A percentile compares a stretch with the other conserved stretches of the same genome.
These are phyloP conservation scores for Sciurus niger DNA, from an alignment of 2,113 vertebrate species.

Conservation along the genomic window DNA sequence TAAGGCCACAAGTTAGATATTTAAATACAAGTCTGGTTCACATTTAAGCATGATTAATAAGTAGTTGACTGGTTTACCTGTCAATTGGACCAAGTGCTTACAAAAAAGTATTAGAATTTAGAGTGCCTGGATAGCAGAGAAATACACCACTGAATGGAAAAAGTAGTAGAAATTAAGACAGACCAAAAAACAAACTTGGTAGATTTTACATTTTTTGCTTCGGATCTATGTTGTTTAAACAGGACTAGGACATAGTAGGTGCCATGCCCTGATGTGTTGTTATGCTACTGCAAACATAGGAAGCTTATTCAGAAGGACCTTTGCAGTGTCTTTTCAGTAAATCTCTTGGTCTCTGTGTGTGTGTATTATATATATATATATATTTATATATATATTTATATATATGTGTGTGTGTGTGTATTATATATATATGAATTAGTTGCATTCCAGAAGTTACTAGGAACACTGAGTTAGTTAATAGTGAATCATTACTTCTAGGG, in stretches of 20 bases:
- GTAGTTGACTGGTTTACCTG: not conserved
- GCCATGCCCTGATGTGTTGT: not conserved
- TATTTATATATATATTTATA: not conserved
- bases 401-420: too few relatives aligned
- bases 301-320: not conserved
- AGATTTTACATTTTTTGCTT: constrained; percentile 7
- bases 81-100: not conserved
- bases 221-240: constrained; percentile 43
- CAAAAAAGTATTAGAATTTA: not conserved
- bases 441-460: not conserved
- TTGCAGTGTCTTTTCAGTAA: constrained; percentile 39
- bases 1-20: not conserved
- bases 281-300: not conserved
- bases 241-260: not conserved
- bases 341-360: not conserved
- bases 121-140: not conserved
- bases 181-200: not conserved
- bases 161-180: constrained; percentile 21
- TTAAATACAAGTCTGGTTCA: constrained; percentile 52
- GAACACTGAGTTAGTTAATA: not conserved
- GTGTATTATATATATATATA: not conserved
- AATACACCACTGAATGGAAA: not conserved
- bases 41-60: constrained; percentile 33
- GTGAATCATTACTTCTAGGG: not conserved
- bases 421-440: not conserved